Percentiles rank a stretch among this genome's conserved stretches.
These are phyloP conservation scores for Spinibarbus caldwelli DNA, from an alignment of 2,797 vertebrate genomes.

Conservation along the genomic window DNA sequence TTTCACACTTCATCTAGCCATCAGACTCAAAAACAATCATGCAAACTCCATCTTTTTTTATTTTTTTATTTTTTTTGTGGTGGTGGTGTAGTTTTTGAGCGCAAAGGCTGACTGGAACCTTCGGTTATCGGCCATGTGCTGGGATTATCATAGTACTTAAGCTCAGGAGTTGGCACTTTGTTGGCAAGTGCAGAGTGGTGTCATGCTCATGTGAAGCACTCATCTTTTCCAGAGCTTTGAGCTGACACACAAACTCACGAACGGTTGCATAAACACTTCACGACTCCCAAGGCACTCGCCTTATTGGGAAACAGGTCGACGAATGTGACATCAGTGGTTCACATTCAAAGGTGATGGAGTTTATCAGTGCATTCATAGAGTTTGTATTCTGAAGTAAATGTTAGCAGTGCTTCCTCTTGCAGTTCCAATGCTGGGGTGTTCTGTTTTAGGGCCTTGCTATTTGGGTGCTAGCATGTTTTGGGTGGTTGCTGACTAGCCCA, in stretches of 20 bases:
- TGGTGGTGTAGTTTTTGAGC: not conserved
- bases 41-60: not conserved
- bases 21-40: not conserved
- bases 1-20: constrained; percentile 49
- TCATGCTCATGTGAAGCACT: constrained; percentile 53
- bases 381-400: not conserved
- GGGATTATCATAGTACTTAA: constrained; percentile 57
- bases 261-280: constrained; percentile 37
- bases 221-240: constrained; percentile 63
- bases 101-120: constrained; percentile 12
- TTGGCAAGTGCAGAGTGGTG: constrained; percentile 58
- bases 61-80: not conserved
- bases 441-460: not conserved
- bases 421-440: not conserved
- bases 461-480: not conserved
- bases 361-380: not conserved
- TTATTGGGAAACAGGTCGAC: constrained; percentile 45
- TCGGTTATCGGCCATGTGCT: constrained; percentile 58
- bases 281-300: constrained; percentile 15
- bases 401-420: not conserved
- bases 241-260: constrained; percentile 41
- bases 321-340: constrained; percentile 16
- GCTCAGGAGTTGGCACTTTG: constrained; percentile 59
- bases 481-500: not conserved
- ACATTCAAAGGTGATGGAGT: not conserved